A percentile compares a stretch with the other conserved stretches of the same genome.
These are phyloP conservation scores for Calidris pygmaea DNA, from an alignment of 2,113 vertebrate species.

Conservation along the genomic window DNA sequence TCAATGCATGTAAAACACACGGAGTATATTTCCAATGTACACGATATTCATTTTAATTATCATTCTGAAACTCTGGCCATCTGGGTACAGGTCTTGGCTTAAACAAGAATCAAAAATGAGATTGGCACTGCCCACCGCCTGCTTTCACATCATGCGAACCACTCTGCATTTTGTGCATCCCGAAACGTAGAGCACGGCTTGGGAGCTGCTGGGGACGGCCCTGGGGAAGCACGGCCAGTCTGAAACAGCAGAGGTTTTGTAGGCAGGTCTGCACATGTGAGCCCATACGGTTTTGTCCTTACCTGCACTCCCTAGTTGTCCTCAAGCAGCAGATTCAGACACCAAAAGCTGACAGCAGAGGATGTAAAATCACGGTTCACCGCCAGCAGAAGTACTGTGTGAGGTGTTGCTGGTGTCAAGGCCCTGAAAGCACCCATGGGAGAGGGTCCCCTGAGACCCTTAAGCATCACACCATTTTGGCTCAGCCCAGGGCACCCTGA, in stretches of 20 bases:
- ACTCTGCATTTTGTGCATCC: not conserved
- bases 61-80: not conserved
- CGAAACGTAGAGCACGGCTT: not conserved
- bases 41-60: not conserved
- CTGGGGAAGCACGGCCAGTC: not conserved
- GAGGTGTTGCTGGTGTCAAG: not conserved
- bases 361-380: not conserved
- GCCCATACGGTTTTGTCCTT: not conserved
- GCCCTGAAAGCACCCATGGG: not conserved
- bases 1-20: not conserved
- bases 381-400: not conserved
- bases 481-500: not conserved
- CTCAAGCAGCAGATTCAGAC: not conserved
- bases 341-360: not conserved
- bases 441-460: not conserved
- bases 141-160: not conserved
- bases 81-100: not conserved
- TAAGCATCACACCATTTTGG: not conserved
- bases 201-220: not conserved
- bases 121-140: not conserved
- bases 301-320: not conserved
- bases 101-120: not conserved
- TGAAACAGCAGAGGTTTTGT: not conserved
- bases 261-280: not conserved
- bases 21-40: not conserved